phyloP scores from a whole-genome alignment of 2,888 invertebrate genomes.

The Philhelius pedissequus region DNA sequence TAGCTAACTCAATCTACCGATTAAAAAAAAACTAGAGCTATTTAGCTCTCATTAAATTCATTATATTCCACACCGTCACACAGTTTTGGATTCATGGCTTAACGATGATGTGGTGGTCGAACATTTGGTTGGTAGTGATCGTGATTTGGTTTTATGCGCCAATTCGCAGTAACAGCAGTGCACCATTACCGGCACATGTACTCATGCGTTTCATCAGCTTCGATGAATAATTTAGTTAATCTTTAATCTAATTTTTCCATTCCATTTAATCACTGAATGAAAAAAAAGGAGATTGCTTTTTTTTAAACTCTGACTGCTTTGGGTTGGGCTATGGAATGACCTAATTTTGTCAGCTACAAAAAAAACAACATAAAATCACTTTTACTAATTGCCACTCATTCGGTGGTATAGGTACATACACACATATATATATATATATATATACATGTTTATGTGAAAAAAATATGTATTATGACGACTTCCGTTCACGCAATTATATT shows the following conservation, averaged over 20 bases:
- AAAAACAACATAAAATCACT: background rate
- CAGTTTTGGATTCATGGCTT: conserved; percentile 45
- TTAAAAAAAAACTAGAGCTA: background rate
- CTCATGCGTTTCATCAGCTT: conserved; percentile 66
- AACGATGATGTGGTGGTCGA: conserved; percentile 15
- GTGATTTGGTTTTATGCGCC: conserved; percentile 63
- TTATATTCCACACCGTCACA: conserved; percentile 30
- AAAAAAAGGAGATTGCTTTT: conserved; percentile 1
- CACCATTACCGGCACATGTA: conserved; percentile 24
- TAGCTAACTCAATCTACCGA: background rate
- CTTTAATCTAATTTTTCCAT: conserved; percentile 46
- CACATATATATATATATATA: background rate
- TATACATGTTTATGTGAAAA: too few species aligned
- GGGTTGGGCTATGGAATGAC: conserved; percentile 44
- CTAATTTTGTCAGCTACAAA: conserved; percentile 27
- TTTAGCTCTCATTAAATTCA: background rate
- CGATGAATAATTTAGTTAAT: conserved; percentile 64
- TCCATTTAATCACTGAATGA: background rate
- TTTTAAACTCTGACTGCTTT: background rate
- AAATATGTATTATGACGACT: background rate
- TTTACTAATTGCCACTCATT: conserved; percentile 17
- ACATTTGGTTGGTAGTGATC: conserved; percentile 30
- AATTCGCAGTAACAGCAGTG: conserved; percentile 25
- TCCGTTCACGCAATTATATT: conserved; percentile 8
- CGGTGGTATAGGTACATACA: background rate